These are phyloP conservation scores for Leptodirus hochenwartii DNA, from an alignment of 2,888 invertebrate species.

Conservation along the genomic window DNA sequence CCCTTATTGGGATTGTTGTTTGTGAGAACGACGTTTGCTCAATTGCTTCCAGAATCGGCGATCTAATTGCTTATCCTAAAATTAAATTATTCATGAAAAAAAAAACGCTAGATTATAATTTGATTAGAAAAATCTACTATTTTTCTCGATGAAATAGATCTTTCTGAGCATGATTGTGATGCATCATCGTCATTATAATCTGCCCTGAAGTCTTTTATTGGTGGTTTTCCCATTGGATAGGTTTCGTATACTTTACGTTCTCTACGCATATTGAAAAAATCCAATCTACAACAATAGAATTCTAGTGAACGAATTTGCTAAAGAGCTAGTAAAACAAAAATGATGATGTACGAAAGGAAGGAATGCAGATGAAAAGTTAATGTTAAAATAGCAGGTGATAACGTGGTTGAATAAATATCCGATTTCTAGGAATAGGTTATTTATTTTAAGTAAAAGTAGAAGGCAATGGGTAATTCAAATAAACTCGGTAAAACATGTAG, in stretches of 20 bases:
- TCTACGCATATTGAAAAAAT: slow-evolving; percentile 29
- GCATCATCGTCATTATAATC: slow-evolving; percentile 23
- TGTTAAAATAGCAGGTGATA: too few species aligned
- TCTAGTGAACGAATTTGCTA: too few species aligned
- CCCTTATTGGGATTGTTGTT: too few species aligned
- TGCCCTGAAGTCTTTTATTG: slow-evolving; percentile 26
- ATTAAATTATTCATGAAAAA: slow-evolving; percentile 2
- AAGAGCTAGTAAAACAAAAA: too few species aligned
- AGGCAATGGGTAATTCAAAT: too few species aligned
- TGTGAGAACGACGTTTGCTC: slow-evolving; percentile 39
- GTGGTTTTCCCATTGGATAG: slow-evolving; percentile 27
- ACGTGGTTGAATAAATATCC: too few species aligned
- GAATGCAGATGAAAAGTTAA: too few species aligned
- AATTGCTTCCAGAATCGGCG: slow-evolving; percentile 67
- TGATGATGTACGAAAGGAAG: too few species aligned
- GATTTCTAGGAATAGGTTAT: too few species aligned
- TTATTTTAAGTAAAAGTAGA: too few species aligned
- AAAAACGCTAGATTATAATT: slow-evolving; percentile 1
- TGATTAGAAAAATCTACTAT: slow-evolving; percentile 28
- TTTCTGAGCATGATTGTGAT: slow-evolving; percentile 25
- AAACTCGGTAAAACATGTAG: too few species aligned
- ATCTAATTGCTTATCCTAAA: slow-evolving; percentile 55
- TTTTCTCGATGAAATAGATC: slow-evolving; percentile 37
- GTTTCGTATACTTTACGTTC: slow-evolving; percentile 28
- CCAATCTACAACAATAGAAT: slow-evolving; percentile 23